Base-by-base conservation (phyloP, 2,888 invertebrate genomes). In the Drosophila kuntzei region DNA sequence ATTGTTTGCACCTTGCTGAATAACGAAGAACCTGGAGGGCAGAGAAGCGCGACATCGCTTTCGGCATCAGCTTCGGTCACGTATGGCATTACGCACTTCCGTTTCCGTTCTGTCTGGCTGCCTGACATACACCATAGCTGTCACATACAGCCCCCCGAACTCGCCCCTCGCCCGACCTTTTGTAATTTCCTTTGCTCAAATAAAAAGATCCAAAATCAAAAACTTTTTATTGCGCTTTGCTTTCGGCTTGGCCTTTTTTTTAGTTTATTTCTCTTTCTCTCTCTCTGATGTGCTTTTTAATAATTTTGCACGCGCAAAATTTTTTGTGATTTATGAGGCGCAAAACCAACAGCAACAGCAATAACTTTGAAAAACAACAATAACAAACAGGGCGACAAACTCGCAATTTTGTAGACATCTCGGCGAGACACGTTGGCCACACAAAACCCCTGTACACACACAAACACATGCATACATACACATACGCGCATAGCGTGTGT, bases 81-180 rank as follows among this genome's bases (percentile, higher is more conserved):
- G 73, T 82, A 80, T 86, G 83, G 83, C 62, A 78, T 78, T 86
- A 83, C 83, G 80, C 78, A 79, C 80, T 80, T 83, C 83, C 83
- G 83, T 76, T 83, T 83, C 83, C 83, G 83, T 32, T 71, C 69
- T 53, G 59, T 60, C 68, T 43, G 43, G 22, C 69, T 57, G 51
- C 50, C 62, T 46, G 43, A 12, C 41, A 25, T 25, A 8, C 18
- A 4, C 50, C 43, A 41, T 41, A 44, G 47, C 69, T 51, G 29
- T 36, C 58, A 44, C 55, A 18, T 9, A 4, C 11, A 16, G 32
- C 36, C 25, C 25, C 27, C 22, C 36, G 9, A 44, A 41, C 12
- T n/a, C 9, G 3, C 9, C 32, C 8, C 11, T 44, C 18, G 50
- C 29, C 59, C 32, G 61, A 27, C 37, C 44, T 65, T 60, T 61